phyloP scores from a whole-genome alignment of 2,797 vertebrate species.

The Rhinophrynus dorsalis region DNA sequence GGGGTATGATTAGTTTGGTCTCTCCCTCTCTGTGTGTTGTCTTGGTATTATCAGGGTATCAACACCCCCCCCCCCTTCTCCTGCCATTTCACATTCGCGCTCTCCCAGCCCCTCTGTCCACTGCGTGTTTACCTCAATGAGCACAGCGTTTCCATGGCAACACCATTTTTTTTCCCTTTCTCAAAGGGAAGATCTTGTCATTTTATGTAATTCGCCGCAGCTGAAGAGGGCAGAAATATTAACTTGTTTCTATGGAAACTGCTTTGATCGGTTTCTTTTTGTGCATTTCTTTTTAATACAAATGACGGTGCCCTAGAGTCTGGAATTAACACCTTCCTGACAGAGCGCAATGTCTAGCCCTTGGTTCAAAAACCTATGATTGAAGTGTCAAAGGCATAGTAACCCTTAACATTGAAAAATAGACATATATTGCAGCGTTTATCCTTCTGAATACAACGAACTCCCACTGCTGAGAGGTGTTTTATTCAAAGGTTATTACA shows the following conservation, averaged over 20 bases:
- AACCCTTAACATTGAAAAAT: too few relatives aligned
- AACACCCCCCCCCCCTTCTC: background rate
- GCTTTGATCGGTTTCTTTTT: slow-evolving; percentile 86
- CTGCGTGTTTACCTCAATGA: slow-evolving; percentile 81
- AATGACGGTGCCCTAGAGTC: slow-evolving; percentile 25
- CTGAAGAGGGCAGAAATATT: slow-evolving; percentile 97
- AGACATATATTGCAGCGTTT: too few relatives aligned
- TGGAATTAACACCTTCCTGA: slow-evolving; percentile 30
- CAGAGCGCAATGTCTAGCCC: too few relatives aligned
- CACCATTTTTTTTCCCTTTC: slow-evolving; percentile 87
- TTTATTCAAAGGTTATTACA: too few relatives aligned
- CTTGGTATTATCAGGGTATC: background rate
- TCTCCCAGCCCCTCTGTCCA: slow-evolving; percentile 64
- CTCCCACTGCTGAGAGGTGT: too few relatives aligned
- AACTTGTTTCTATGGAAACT: slow-evolving; percentile 97
- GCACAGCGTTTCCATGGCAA: slow-evolving; percentile 88
- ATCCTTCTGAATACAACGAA: too few relatives aligned
- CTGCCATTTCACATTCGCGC: slow-evolving; percentile 35
- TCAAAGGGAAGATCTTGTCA: slow-evolving; percentile 99
- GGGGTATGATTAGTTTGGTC: background rate
- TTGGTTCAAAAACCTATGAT: too few relatives aligned
- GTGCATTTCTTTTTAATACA: slow-evolving; percentile 68
- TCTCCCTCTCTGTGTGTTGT: background rate
- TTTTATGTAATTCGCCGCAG: slow-evolving; percentile 99
- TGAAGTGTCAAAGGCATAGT: too few relatives aligned